These are phyloP conservation scores for Platycheirus albimanus DNA, from an alignment of 2,888 invertebrate genomes.

Conservation along the genomic window DNA sequence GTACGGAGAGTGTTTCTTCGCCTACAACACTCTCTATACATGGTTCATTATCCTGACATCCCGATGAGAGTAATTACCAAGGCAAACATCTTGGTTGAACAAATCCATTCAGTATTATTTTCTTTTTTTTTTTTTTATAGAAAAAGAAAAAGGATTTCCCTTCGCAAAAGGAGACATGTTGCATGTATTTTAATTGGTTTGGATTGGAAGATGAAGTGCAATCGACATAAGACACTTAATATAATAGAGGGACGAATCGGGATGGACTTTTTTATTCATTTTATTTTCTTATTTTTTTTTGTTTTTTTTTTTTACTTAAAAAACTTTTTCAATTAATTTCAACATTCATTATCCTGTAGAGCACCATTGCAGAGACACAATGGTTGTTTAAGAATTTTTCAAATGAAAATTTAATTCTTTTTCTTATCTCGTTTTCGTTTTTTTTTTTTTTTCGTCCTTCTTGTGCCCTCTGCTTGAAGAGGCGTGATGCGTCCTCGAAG, in stretches of 20 bases:
- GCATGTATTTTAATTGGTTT: conserved; percentile 66
- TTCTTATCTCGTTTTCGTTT: conserved; percentile 38
- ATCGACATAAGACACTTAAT: conserved; percentile 43
- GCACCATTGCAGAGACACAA: conserved; percentile 27
- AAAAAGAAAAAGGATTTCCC: conserved; percentile 6
- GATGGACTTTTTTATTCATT: conserved; percentile 26
- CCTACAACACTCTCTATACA: conserved; percentile 21
- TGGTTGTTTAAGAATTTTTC: conserved; percentile 31
- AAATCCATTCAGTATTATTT: conserved; percentile 29
- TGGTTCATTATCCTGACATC: conserved; percentile 64
- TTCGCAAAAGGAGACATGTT: conserved; percentile 42
- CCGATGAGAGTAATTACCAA: conserved; percentile 58
- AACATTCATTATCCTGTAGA: conserved; percentile 24
- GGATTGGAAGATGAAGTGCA: conserved; percentile 67
- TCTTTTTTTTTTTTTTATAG: no score
- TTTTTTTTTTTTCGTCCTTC: conserved; percentile 23
- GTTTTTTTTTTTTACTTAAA: not conserved
- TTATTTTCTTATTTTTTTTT: conserved; percentile 8
- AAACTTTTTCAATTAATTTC: conserved; percentile 68
- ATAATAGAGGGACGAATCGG: conserved; percentile 17
- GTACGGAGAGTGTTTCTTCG: not conserved
- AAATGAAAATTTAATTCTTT: conserved; percentile 65
- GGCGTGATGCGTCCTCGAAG: conserved; percentile 58
- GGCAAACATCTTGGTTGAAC: conserved; percentile 41
- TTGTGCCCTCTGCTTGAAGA: conserved; percentile 1